A percentile compares a stretch with the other conserved stretches of the same genome.
These are phyloP conservation scores for Saccostrea cuccullata DNA, from an alignment of 1,140 invertebrate species.

Conservation along the genomic window DNA sequence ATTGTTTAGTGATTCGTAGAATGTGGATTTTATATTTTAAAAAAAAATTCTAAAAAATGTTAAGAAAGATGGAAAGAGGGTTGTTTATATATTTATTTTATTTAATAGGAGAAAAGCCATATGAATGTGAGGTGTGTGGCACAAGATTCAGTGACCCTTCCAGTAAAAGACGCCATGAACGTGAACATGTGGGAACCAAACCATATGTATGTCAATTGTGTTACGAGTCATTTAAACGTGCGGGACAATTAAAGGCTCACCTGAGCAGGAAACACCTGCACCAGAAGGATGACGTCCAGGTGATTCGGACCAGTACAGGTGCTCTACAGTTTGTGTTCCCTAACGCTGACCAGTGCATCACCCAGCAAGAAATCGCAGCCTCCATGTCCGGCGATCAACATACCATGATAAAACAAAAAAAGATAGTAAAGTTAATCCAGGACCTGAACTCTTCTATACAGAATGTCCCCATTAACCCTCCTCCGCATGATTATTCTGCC, in stretches of 20 bases:
- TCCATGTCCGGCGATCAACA: background rate
- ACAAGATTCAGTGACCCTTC: conserved; percentile 70
- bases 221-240: conserved; percentile 68
- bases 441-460: conserved; percentile 55
- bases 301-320: conserved; percentile 49
- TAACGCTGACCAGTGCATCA: conserved; percentile 34
- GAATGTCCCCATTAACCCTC: conserved; percentile 53
- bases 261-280: conserved; percentile 62
- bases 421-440: conserved; percentile 55
- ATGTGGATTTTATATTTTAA: too few species aligned
- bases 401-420: conserved; percentile 47
- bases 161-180: conserved; percentile 74
- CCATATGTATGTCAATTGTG: conserved; percentile 75
- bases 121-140: conserved; percentile 96
- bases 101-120: conserved; percentile 91
- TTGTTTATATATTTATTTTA: background rate
- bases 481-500: conserved; percentile 45
- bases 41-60: too few species aligned
- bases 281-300: conserved; percentile 53
- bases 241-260: conserved; percentile 69
- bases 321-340: conserved; percentile 53
- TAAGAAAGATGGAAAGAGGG: background rate
- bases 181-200: conserved; percentile 79
- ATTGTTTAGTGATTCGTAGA: too few species aligned
- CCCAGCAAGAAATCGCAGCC: background rate